These are phyloP conservation scores for Ptilonorhynchus violaceus DNA, from an alignment of 2,113 vertebrate species.

Conservation along the genomic window DNA sequence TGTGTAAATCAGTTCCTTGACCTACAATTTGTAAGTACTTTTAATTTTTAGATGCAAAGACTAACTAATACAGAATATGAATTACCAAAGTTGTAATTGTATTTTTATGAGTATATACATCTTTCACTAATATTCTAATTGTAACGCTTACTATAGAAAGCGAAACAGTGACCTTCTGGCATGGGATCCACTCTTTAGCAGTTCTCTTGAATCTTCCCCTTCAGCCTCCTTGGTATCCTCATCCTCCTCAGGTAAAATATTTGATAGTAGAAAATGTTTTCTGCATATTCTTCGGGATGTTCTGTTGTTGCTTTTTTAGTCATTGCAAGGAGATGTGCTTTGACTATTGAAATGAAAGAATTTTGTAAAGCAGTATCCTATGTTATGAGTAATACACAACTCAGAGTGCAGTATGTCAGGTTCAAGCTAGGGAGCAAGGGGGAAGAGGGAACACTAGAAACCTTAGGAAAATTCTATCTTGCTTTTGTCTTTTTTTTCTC, in stretches of 20 bases:
- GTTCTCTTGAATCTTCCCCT: constrained; percentile 73
- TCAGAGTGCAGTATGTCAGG: background rate
- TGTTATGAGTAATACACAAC: background rate
- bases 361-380: background rate
- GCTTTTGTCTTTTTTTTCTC: background rate
- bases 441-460: background rate
- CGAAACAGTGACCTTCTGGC: constrained; percentile 85
- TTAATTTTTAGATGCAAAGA: background rate
- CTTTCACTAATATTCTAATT: background rate
- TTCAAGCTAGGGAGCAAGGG: background rate
- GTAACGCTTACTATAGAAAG: constrained; percentile 67
- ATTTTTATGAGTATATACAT: background rate
- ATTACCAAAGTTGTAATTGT: background rate
- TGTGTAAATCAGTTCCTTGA: background rate
- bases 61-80: background rate
- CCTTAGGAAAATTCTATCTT: background rate
- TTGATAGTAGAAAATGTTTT: background rate
- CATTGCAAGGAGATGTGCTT: background rate
- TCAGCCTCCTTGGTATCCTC: constrained; percentile 65
- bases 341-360: background rate
- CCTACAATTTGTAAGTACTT: background rate
- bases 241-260: constrained; percentile 78
- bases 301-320: background rate
- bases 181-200: constrained; percentile 84
- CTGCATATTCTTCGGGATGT: background rate